A percentile compares a stretch with the other conserved stretches of the same genome.
phyloP scores from a whole-genome alignment of 1,140 invertebrate species.

The Brachionus calyciflorus region DNA sequence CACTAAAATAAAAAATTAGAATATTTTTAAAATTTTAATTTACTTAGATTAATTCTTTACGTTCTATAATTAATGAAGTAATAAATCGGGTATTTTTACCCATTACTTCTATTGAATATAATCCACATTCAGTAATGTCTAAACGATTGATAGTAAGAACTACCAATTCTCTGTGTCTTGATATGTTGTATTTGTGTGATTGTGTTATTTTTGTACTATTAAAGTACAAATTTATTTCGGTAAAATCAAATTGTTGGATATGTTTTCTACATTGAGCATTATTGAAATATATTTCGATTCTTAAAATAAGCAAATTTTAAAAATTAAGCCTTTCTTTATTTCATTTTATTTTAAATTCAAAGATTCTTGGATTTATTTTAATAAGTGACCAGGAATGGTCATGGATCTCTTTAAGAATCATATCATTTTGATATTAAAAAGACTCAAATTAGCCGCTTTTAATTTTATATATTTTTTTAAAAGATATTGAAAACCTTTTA shows the following conservation, averaged over 20 bases:
- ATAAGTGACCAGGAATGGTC: too few species aligned
- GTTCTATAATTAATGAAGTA: constrained; percentile 15
- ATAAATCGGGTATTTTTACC: constrained; percentile 14
- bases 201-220: constrained; percentile 35
- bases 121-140: constrained; percentile 33
- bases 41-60: constrained; percentile 12
- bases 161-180: background rate
- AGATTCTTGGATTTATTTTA: too few species aligned
- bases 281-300: constrained; percentile 44
- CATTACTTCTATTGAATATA: constrained; percentile 38
- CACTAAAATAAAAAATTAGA: background rate
- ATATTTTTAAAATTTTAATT: background rate
- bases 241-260: constrained; percentile 42
- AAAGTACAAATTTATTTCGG: constrained; percentile 18
- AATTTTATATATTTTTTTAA: too few species aligned
- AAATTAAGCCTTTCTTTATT: too few species aligned
- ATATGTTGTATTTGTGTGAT: constrained; percentile 40
- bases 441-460: too few species aligned
- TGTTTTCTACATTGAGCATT: constrained; percentile 24
- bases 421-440: too few species aligned
- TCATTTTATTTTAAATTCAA: too few species aligned
- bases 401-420: too few species aligned
- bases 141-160: constrained; percentile 25
- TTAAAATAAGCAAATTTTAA: too few species aligned
- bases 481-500: too few species aligned